Evolutionary conservation across 1,140 invertebrate species (phyloP), one percentile per base, ranked within the genome.

Genomic region (Stegodyphus dumicola): DNA sequence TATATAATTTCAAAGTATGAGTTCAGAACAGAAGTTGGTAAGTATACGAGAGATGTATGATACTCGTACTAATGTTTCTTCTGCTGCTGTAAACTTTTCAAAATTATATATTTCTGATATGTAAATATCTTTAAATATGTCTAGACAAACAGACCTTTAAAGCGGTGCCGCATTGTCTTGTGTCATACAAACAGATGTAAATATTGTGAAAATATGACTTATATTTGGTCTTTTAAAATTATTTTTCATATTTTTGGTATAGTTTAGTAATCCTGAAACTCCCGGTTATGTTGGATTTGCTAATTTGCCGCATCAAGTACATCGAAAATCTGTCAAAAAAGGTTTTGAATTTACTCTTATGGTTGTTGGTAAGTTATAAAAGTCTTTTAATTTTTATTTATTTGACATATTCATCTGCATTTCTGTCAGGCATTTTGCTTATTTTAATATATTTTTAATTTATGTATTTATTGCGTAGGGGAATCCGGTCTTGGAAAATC

Each of bases 341-440:
- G 99, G 99, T 76, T 99, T 99, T 90, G 98, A 99, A 89, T 99
- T 99, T 91, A 99, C 98, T 11, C 92, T 99, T 18, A 99, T 99
- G 98, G 98, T 99, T 88, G 98, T 99, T 87, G 98, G 98, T 56
- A 97, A 98, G 91, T 96, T 92, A 90, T 96, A 78, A 67, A 17
- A 67, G 13, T 7, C 11, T 67, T 18, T 17, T 15, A 67, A 18
- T 67, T 67, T 18, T 18, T 15, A 17, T 18, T 67, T 67, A 15
- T 67, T 67, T 67, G 17, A 9, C 13, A 18, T 17, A 67, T 7
- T 13, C n/a, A 67, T 67, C 9, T 17, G 0, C 11, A 17, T 9
- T 67, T 67, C 65, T n/a, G 17, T 67, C 17, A n/a, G 17, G 11
- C 17, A 67, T 17, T 15, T 67, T 15, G 2, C 17, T 67, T 18